phyloP scores from a whole-genome alignment of 2,888 invertebrate species.

The Andrena marginata region DNA sequence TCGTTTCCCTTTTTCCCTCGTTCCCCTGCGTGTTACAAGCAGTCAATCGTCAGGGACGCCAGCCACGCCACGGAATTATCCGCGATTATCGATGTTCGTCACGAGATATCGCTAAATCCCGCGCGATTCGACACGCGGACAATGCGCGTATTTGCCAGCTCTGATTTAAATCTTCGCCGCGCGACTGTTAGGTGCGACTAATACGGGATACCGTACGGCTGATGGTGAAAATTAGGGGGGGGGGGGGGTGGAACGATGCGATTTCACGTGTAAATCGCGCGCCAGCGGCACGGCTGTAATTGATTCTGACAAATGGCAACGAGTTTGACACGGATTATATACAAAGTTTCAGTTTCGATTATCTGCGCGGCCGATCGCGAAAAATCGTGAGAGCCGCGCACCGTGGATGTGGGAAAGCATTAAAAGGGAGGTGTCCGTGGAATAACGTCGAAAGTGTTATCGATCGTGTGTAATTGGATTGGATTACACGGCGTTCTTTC shows the following conservation, averaged over 20 bases:
- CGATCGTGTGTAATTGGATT: slow-evolving; percentile 8
- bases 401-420: not conserved
- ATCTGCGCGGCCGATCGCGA: slow-evolving; percentile 21
- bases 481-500: slow-evolving; percentile 5
- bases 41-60: not conserved
- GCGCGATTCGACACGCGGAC: slow-evolving; percentile 39
- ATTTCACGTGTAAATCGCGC: slow-evolving; percentile 44
- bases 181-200: slow-evolving; percentile 15
- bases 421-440: not conserved
- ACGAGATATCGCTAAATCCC: slow-evolving; percentile 35
- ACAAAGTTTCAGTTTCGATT: slow-evolving; percentile 40
- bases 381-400: slow-evolving; percentile 12
- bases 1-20: not conserved
- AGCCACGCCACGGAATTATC: slow-evolving; percentile 4
- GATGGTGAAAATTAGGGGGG: slow-evolving; percentile 45
- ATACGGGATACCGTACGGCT: slow-evolving; percentile 6
- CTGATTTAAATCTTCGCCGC: slow-evolving; percentile 40
- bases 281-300: slow-evolving; percentile 35
- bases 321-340: slow-evolving; percentile 33
- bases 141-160: slow-evolving; percentile 37
- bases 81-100: slow-evolving; percentile 26
- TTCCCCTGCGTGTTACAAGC: not conserved
- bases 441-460: not conserved
- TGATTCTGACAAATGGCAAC: slow-evolving; percentile 50
- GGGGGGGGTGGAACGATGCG: not conserved